A percentile compares a stretch with the other conserved stretches of the same genome.
phyloP scores from a whole-genome alignment of 2,888 invertebrate species.

The Hydroisotoma schaefferi region DNA sequence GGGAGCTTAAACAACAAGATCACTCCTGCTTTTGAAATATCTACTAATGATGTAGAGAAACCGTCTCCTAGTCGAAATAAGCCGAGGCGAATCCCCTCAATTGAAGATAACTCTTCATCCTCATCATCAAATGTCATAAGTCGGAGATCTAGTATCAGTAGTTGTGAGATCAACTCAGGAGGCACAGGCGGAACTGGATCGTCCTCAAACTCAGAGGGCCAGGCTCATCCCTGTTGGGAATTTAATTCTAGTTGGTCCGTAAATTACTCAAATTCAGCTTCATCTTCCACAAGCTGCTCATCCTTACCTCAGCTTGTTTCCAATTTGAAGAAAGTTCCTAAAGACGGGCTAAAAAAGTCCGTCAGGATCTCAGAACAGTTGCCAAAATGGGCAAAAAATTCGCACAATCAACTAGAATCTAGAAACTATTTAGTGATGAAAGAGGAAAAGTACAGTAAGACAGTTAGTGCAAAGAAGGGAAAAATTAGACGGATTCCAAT shows the following conservation, averaged over 20 bases:
- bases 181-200: constrained; percentile 3
- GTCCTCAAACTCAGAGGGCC: background rate
- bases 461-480: no score
- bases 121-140: constrained; percentile 12
- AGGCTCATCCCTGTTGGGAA: constrained; percentile 4
- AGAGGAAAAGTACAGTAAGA: background rate
- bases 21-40: constrained; percentile 10
- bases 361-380: constrained; percentile 30
- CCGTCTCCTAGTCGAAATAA: no score
- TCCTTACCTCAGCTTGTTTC: constrained; percentile 30
- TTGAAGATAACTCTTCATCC: constrained; percentile 7
- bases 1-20: constrained; percentile 13
- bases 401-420: no score
- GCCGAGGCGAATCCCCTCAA: constrained; percentile 9
- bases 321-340: constrained; percentile 23
- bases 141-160: constrained; percentile 11
- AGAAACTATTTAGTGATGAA: constrained; percentile 16
- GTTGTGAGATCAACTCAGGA: background rate
- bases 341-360: constrained; percentile 19
- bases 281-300: background rate
- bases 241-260: background rate
- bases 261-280: constrained; percentile 7
- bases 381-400: constrained; percentile 22
- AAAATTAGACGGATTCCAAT: background rate
- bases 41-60: constrained; percentile 18